Evolutionary conservation across 2,888 invertebrate species (phyloP).

Genomic region (Noctua fimbriata): DNA sequence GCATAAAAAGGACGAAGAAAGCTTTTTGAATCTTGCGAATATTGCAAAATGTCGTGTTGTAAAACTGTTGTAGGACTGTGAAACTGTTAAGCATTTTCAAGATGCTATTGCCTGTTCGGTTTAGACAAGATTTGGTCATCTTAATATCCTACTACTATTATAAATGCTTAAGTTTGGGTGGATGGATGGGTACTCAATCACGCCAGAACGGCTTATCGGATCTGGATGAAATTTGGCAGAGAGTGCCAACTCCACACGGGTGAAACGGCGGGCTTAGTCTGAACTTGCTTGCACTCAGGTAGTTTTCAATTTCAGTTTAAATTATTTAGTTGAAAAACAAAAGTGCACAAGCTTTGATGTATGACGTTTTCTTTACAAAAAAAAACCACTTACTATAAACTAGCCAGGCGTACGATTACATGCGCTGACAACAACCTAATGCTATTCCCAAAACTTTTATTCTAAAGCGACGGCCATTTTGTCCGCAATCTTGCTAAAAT

Average conservation of each 20-base stretch:
- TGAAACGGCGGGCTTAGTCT: not conserved
- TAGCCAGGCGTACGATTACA: constrained; percentile 20
- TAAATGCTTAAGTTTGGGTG: no score
- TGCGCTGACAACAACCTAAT: constrained; percentile 30
- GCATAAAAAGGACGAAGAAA: constrained; percentile 1
- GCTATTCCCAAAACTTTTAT: constrained; percentile 46
- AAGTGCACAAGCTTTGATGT: not conserved
- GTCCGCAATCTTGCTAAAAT: constrained; percentile 53
- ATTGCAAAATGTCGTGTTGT: not conserved
- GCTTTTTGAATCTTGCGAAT: not conserved
- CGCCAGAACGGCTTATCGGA: no score
- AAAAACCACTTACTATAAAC: not conserved
- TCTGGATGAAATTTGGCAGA: no score
- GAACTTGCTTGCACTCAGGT: not conserved
- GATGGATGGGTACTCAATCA: no score
- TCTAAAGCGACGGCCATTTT: constrained; percentile 48
- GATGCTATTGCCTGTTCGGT: not conserved
- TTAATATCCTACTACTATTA: no score
- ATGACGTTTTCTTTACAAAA: not conserved
- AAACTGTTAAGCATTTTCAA: not conserved
- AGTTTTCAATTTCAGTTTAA: not conserved
- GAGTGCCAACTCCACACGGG: no score
- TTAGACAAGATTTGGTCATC: not conserved
- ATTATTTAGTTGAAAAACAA: not conserved
- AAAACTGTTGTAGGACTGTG: not conserved